A percentile compares a stretch with the other conserved stretches of the same genome.
phyloP scores from a whole-genome alignment of 2,888 invertebrate genomes.

The Ditula angustiorana region DNA sequence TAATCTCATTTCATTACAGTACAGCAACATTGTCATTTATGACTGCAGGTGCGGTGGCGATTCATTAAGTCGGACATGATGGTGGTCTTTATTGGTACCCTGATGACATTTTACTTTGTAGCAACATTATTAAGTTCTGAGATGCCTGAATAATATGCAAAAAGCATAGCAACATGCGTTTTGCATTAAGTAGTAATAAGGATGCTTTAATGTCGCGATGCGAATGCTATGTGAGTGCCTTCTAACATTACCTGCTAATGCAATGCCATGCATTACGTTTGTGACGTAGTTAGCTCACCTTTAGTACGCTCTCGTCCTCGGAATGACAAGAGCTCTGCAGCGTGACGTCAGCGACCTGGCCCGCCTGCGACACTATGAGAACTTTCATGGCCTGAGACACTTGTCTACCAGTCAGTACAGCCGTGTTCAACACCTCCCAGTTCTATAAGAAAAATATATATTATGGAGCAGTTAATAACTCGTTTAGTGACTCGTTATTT shows the following conservation, averaged over 20 bases:
- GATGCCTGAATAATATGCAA: not conserved
- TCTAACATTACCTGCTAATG: constrained; percentile 32
- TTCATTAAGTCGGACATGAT: constrained; percentile 17
- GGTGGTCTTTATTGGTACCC: constrained; percentile 3
- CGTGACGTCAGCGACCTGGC: constrained; percentile 97
- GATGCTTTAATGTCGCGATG: constrained; percentile 15
- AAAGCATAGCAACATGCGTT: constrained; percentile 9
- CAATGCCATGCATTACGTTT: constrained; percentile 30
- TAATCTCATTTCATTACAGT: constrained; percentile 2
- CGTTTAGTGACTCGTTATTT: constrained; percentile 14
- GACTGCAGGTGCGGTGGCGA: constrained; percentile 1
- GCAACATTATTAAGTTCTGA: not conserved
- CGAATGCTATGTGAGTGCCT: constrained; percentile 25
- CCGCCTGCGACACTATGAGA: constrained; percentile 97
- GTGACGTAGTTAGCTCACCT: constrained; percentile 86
- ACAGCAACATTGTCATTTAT: constrained; percentile 29
- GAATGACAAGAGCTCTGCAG: constrained; percentile 97
- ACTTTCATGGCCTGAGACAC: constrained; percentile 98
- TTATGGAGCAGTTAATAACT: constrained; percentile 14
- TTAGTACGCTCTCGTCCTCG: constrained; percentile 97
- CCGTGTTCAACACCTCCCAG: constrained; percentile 98
- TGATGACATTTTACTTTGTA: constrained; percentile 20
- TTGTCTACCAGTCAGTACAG: constrained; percentile 96
- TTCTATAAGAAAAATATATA: constrained; percentile 89
- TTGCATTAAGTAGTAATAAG: not conserved